Evolutionary conservation across 2,113 vertebrate species (phyloP).

Genomic region (Parotia lawesii): DNA sequence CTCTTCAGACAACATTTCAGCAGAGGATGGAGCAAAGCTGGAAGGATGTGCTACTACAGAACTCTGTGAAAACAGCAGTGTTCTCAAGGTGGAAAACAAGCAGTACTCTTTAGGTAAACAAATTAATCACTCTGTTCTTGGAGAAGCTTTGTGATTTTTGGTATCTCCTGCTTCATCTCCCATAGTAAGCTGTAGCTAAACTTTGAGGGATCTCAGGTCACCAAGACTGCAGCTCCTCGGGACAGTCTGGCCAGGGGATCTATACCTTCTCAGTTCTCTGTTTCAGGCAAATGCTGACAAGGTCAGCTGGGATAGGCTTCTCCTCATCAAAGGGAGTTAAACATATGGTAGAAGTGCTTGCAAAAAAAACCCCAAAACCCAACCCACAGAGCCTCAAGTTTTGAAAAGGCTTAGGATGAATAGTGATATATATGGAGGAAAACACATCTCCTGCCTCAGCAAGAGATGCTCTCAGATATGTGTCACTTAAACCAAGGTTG

Average conservation of each 20-base stretch:
- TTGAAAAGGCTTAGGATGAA: neutral
- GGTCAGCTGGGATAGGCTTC: neutral
- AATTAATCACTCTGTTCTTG: neutral
- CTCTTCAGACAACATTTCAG: neutral
- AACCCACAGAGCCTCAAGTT: neutral
- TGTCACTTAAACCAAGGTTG: neutral
- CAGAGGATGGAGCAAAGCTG: neutral
- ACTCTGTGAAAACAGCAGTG: neutral
- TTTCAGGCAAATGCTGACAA: neutral
- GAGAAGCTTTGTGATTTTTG: neutral
- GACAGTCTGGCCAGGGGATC: neutral
- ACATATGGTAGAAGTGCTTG: neutral
- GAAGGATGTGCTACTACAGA: neutral
- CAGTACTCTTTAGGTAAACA: neutral
- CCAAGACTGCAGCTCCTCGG: neutral
- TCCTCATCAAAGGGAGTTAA: neutral
- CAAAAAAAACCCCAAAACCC: neutral
- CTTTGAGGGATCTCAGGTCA: neutral
- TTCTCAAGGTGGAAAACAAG: neutral
- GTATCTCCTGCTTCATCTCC: neutral
- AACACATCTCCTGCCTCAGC: neutral
- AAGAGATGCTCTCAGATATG: neutral
- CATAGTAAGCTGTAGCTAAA: neutral
- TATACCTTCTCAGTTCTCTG: neutral
- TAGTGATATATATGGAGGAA: neutral